Conservation (phyloP, 2,797 vertebrate species). For the Rhodeus uyekii region DNA sequence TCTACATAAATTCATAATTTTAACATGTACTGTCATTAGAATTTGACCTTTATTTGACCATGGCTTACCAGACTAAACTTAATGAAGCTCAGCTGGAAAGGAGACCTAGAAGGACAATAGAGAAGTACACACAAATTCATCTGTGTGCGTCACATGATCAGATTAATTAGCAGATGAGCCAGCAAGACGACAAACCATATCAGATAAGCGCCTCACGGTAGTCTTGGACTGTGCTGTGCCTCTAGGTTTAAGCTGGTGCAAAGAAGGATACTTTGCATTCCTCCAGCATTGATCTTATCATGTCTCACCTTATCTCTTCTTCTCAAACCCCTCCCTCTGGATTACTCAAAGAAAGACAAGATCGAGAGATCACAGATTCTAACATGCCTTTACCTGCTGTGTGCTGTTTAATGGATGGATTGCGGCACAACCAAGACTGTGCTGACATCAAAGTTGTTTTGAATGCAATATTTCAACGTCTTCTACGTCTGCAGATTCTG, state of each 20-base stretch:
- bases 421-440: background rate
- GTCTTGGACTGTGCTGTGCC: background rate
- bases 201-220: constrained; percentile 15
- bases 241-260: constrained; percentile 16
- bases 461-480: constrained; percentile 9
- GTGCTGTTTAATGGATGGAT: background rate
- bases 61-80: background rate
- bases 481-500: constrained; percentile 1
- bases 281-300: constrained; percentile 51
- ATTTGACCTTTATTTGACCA: background rate
- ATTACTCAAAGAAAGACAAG: background rate
- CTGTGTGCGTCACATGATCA: constrained; percentile 4
- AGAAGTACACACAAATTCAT: background rate
- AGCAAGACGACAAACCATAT: background rate
- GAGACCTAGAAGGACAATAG: background rate
- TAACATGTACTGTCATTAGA: background rate
- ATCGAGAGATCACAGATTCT: background rate
- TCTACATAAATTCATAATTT: background rate
- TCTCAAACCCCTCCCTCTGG: constrained; percentile 14
- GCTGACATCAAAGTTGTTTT: constrained; percentile 36
- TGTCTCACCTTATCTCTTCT: constrained; percentile 38
- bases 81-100: background rate
- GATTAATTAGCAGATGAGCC: constrained; percentile 26
- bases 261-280: constrained; percentile 41
- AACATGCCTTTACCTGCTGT: constrained; percentile 32